Evolutionary conservation across 2,888 invertebrate species (phyloP).

Genomic region (Chrysotoxum bicinctum): DNA sequence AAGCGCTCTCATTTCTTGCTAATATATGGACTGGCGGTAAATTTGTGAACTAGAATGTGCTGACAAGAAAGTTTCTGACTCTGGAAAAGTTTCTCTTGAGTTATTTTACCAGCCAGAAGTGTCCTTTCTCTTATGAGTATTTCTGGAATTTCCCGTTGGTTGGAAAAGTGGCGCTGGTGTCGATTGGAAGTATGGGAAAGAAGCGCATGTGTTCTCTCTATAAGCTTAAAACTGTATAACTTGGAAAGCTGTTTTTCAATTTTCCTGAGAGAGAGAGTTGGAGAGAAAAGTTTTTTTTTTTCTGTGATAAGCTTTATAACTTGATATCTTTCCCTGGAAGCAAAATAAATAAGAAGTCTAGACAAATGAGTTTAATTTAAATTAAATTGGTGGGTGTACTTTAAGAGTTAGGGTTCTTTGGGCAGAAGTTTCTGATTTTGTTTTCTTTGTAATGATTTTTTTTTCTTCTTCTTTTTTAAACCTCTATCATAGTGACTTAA

Average conservation of each 20-base stretch:
- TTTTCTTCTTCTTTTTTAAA: neutral
- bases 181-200: neutral
- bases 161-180: constrained; percentile 29
- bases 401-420: neutral
- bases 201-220: constrained; percentile 50
- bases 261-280: neutral
- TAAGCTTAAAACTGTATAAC: neutral
- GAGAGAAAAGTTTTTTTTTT: neutral
- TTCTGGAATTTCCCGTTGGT: constrained; percentile 15
- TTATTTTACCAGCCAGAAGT: neutral
- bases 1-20: constrained; percentile 7
- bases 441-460: neutral
- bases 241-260: neutral
- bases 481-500: neutral
- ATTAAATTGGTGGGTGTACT: neutral
- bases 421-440: neutral
- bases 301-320: neutral
- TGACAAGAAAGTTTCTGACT: constrained; percentile 32
- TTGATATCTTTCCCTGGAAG: constrained; percentile 5
- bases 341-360: constrained; percentile 53
- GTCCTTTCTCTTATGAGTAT: constrained; percentile 25
- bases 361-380: constrained; percentile 58
- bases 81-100: constrained; percentile 58
- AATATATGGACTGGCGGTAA: constrained; percentile 2
- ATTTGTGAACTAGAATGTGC: constrained; percentile 37